Conservation (phyloP, 2,113 vertebrate species). For the Platycercus adscitus region DNA sequence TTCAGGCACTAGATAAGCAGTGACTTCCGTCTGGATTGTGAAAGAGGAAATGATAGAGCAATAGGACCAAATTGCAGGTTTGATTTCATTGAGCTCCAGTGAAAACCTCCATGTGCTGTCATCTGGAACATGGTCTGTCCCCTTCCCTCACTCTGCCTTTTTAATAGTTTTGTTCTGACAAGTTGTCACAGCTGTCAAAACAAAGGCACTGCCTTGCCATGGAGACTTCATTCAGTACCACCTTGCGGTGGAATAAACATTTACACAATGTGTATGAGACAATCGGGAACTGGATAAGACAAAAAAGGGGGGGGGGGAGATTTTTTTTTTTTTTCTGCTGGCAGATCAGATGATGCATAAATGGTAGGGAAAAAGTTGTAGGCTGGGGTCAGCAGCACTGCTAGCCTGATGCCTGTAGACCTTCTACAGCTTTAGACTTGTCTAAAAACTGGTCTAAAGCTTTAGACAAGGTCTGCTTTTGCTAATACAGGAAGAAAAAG, state of each 20-base stretch:
- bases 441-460: neutral
- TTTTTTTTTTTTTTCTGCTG: neutral
- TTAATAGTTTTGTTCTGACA: neutral
- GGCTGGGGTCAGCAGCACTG: neutral
- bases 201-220: neutral
- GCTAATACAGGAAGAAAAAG: neutral
- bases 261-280: neutral
- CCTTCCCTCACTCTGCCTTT: accelerated
- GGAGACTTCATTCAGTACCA: neutral
- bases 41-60: neutral
- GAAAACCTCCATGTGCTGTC: neutral
- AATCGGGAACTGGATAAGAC: neutral
- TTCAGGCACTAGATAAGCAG: accelerated
- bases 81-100: neutral
- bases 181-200: neutral
- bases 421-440: neutral
- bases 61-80: neutral
- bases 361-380: neutral
- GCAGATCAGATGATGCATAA: neutral
- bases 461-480: neutral
- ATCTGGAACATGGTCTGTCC: neutral
- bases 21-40: neutral
- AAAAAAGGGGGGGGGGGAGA: no score
- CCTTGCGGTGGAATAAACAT: neutral
- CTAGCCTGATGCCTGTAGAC: neutral